Evolutionary conservation across 2,797 vertebrate genomes (phyloP).

Genomic region (Microhierax caerulescens): DNA sequence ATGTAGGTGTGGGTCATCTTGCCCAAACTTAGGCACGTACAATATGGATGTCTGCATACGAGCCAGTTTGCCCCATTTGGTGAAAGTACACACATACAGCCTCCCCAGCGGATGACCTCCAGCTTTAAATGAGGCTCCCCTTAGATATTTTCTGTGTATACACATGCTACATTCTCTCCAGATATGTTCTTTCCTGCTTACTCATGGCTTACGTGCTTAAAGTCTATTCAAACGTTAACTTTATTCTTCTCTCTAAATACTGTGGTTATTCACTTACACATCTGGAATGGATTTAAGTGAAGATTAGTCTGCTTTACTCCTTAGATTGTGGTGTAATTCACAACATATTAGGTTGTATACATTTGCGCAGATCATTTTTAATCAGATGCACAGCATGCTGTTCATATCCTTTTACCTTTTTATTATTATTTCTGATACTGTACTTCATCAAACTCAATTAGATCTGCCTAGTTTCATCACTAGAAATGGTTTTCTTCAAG

Average conservation of each 20-base stretch:
- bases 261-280: constrained; percentile 37
- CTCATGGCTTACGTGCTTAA: background rate
- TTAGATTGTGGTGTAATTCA: constrained; percentile 32
- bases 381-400: constrained; percentile 61
- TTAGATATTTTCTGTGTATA: background rate
- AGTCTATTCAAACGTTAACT: constrained; percentile 26
- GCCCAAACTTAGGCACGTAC: background rate
- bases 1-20: background rate
- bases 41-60: background rate
- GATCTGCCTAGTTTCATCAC: constrained; percentile 39
- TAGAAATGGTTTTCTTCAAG: constrained; percentile 43
- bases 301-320: constrained; percentile 55
- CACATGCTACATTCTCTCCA: background rate
- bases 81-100: background rate
- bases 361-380: constrained; percentile 45
- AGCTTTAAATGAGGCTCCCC: background rate
- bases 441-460: constrained; percentile 54
- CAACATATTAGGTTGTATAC: constrained; percentile 57
- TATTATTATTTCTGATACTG: constrained; percentile 63
- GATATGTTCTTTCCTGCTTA: constrained; percentile 24
- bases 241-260: constrained; percentile 36
- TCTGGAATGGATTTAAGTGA: constrained; percentile 24
- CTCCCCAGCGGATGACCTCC: background rate
- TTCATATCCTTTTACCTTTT: constrained; percentile 58
- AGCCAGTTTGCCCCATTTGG: background rate